Conservation (phyloP, 2,113 vertebrate species). For the Chionodraco myersi region DNA sequence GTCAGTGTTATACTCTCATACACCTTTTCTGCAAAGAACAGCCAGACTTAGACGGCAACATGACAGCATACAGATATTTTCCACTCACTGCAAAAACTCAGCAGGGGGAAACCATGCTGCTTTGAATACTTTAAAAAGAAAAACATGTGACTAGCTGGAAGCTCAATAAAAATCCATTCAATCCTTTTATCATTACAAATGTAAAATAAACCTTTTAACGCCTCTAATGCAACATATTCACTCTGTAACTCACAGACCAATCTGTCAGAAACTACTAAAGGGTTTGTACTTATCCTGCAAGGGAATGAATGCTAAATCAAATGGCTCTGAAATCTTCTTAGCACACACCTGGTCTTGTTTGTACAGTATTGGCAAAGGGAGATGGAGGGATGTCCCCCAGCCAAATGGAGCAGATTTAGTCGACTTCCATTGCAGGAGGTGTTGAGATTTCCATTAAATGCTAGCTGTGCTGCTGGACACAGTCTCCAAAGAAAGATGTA, state of each 20-base stretch:
- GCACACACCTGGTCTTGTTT: conserved; percentile 73
- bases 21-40: conserved; percentile 13
- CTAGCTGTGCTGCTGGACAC: conserved; percentile 56
- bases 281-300: conserved; percentile 48
- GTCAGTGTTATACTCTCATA: conserved; percentile 3
- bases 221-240: conserved; percentile 35
- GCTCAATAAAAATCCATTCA: conserved; percentile 36
- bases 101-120: conserved; percentile 1
- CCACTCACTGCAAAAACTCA: conserved; percentile 29
- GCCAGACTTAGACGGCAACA: conserved; percentile 12
- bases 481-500: conserved; percentile 35
- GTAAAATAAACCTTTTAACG: conserved; percentile 49
- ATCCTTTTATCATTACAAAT: conserved; percentile 49
- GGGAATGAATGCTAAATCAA: conserved; percentile 60
- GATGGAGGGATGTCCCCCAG: conserved; percentile 65
- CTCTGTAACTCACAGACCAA: conserved; percentile 57
- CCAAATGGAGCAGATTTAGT: conserved; percentile 59
- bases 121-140: conserved; percentile 7
- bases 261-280: conserved; percentile 64
- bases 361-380: conserved; percentile 55
- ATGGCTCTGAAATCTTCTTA: conserved; percentile 62
- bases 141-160: conserved; percentile 3
- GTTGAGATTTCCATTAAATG: conserved; percentile 55
- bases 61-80: conserved; percentile 22
- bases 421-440: conserved; percentile 55